Base-by-base conservation (phyloP, 2,888 invertebrate species). In the Ochropacha duplaris region DNA sequence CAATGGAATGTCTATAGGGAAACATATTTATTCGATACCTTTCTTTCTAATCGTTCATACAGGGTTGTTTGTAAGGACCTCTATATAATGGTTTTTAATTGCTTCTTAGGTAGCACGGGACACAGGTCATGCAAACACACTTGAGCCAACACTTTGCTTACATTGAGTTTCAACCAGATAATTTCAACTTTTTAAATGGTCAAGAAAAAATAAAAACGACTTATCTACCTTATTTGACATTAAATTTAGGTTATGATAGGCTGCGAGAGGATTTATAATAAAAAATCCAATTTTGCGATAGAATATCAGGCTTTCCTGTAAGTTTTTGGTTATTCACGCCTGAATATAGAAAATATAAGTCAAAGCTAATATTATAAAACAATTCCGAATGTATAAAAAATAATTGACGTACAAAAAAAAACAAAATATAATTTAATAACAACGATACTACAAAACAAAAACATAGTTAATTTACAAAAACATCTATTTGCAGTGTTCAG, bases 101-200 rank as follows among this genome's bases (percentile, higher is more conserved):
- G 26, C 22, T 50, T 50, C 24, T 50, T 24, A 44, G 44, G 19
- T 44, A 44, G 44, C 8, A 74, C 64, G 71, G 31, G 70, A 69
- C 68, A 76, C 66, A 72, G 57, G 64, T 65, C 87, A 87, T 87
- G 88, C 88, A 86, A 71, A 44, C 83, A 87, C 81, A 82, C 81
- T 75, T 67, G 70, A 79, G 74, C 74, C 72, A 74, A 79, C 66
- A 67, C 58, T 70, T 69, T 72, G 68, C 66, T 57, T 52, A 72
- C 76, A 74, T 78, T 79, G 77, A 74, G 79, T 81, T 83, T 77
- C 68, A 72, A 54, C 57, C 49, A 54, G 44, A 19, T 36, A 55
- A 55, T 9, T 22, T 22, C 6, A 31, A 12, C 11, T 31, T 1
- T 31, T 31, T 16, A 14, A 55, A 54, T 52, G 24, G 14, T 50